Percentiles rank a stretch among this genome's conserved stretches.
Evolutionary conservation across 2,113 vertebrate genomes (phyloP).

Genomic region (Hirundichthys speculiger): DNA sequence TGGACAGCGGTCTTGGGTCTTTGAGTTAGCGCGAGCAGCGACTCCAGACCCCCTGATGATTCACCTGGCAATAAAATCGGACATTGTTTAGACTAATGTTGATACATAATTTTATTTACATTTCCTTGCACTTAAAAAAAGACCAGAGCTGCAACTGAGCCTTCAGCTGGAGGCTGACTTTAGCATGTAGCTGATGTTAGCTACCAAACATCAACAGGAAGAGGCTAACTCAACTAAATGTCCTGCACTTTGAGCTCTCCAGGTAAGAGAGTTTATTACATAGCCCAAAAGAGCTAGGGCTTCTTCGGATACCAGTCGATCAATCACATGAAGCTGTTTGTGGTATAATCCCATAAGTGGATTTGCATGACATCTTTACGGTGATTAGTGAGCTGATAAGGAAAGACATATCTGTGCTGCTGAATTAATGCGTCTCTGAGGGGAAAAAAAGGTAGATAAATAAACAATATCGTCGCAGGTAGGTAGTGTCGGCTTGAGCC

Average conservation of each 20-base stretch:
- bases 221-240: constrained; percentile 33
- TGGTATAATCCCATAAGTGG: neutral
- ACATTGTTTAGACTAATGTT: neutral
- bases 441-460: no score
- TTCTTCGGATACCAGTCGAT: neutral
- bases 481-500: no score
- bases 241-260: constrained; percentile 64
- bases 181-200: constrained; percentile 58
- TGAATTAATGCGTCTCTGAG: no score
- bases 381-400: no score
- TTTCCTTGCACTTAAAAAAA: neutral
- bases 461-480: no score
- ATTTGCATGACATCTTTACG: no score
- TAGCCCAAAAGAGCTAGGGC: neutral
- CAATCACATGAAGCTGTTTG: neutral
- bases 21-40: neutral
- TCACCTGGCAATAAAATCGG: neutral
- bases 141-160: neutral
- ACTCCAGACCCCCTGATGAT: neutral
- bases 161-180: constrained; percentile 8
- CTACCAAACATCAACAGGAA: constrained; percentile 72
- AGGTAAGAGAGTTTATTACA: constrained; percentile 41
- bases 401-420: no score
- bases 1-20: neutral
- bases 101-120: neutral